These are phyloP conservation scores for Ptilorrhoa leucosticta DNA, from an alignment of 2,113 vertebrate species.

Conservation along the genomic window DNA sequence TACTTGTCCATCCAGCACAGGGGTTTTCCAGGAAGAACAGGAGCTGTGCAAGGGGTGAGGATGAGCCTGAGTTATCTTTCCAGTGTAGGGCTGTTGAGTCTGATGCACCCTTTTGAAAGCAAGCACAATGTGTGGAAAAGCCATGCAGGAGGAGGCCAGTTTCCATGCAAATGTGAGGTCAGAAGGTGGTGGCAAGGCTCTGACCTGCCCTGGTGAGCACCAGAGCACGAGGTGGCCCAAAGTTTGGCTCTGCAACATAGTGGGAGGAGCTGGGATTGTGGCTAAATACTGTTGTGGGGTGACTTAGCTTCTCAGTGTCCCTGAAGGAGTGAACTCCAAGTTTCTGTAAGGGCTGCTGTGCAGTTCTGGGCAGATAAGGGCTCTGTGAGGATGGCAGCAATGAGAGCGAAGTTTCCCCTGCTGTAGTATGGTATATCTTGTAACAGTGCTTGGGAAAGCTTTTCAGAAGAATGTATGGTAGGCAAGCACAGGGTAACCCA, in stretches of 20 bases:
- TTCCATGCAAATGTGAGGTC: accelerated
- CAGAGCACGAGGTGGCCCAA: not conserved
- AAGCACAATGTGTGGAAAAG: not conserved
- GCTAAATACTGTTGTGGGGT: not conserved
- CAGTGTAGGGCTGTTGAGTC: not conserved
- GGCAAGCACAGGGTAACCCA: not conserved
- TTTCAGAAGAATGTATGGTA: conserved; percentile 3
- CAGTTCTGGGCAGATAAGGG: not conserved
- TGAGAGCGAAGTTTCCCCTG: not conserved
- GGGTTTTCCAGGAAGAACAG: not conserved
- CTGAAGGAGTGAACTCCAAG: not conserved
- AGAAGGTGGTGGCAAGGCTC: not conserved
- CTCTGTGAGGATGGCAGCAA: not conserved
- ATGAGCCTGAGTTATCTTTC: not conserved
- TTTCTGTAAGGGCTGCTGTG: accelerated
- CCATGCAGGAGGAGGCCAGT: not conserved
- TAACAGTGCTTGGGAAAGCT: not conserved
- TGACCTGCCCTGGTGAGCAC: not conserved
- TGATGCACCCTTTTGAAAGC: not conserved
- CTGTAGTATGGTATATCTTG: not conserved
- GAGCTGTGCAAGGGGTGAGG: not conserved
- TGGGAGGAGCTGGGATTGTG: not conserved
- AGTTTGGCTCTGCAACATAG: not conserved
- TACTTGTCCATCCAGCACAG: not conserved
- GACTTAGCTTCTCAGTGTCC: not conserved